These are phyloP conservation scores for Protodeltote pygarga DNA, from an alignment of 2,888 invertebrate genomes.

Conservation along the genomic window DNA sequence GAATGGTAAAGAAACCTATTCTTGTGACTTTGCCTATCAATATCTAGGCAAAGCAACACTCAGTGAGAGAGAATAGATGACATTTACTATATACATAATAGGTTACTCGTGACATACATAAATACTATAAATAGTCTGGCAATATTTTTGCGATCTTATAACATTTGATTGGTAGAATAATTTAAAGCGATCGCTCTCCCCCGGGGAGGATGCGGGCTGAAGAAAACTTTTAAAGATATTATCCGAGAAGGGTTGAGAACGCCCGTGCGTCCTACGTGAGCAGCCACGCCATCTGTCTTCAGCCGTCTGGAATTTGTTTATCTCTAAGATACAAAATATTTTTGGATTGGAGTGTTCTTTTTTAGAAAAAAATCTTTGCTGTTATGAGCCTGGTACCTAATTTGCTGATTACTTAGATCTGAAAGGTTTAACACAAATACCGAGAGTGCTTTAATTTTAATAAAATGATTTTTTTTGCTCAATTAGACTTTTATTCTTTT, in stretches of 20 bases:
- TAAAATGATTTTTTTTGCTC: no score
- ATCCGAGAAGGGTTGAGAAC: slow-evolving; percentile 81
- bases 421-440: no score
- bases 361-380: neutral
- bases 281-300: slow-evolving; percentile 81
- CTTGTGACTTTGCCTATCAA: no score
- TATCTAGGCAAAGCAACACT: no score
- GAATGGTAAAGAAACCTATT: no score
- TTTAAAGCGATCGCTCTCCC: slow-evolving; percentile 70
- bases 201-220: slow-evolving; percentile 57
- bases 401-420: no score
- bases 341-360: slow-evolving; percentile 25
- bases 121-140: neutral
- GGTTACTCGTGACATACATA: no score
- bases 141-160: slow-evolving; percentile 53
- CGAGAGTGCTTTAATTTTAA: no score
- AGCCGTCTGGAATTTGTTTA: slow-evolving; percentile 77
- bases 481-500: no score
- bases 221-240: slow-evolving; percentile 87
- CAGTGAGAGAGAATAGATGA: no score
- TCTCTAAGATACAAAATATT: slow-evolving; percentile 52
- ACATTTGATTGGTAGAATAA: slow-evolving; percentile 80
- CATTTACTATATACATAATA: no score
- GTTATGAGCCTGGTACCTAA: neutral
- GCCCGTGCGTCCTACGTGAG: slow-evolving; percentile 79